Conservation (phyloP, 2,888 invertebrate genomes). For the Aelia acuminata region DNA sequence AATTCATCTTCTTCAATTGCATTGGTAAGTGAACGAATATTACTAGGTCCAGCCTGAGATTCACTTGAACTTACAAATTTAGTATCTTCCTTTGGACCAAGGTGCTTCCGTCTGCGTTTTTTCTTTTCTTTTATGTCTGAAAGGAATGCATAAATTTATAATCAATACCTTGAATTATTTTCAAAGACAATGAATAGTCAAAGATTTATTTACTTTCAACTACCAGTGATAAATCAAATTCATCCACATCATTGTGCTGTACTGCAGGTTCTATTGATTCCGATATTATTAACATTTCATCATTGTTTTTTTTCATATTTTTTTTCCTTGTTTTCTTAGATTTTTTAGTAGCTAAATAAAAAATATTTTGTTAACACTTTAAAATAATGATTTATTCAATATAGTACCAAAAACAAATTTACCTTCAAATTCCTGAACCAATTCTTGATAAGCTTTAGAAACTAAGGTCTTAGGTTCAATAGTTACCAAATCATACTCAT, state of each 20-base stretch:
- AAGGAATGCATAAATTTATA: neutral
- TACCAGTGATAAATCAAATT: conserved; percentile 35
- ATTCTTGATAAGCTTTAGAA: conserved; percentile 59
- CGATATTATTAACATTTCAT: neutral
- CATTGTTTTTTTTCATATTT: neutral
- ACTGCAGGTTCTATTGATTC: neutral
- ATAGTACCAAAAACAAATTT: neutral
- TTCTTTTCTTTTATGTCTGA: neutral
- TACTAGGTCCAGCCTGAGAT: neutral
- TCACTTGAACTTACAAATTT: neutral
- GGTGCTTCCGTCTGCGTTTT: conserved; percentile 41
- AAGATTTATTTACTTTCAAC: conserved; percentile 8
- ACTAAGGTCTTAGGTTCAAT: conserved; percentile 61
- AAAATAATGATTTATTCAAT: neutral
- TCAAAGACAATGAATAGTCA: conserved; percentile 1
- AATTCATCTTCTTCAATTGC: conserved; percentile 49
- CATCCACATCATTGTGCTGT: neutral
- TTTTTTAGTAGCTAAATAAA: conserved; percentile 42
- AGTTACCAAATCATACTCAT: conserved; percentile 59
- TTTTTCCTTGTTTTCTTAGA: conserved; percentile 41
- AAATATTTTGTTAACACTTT: neutral
- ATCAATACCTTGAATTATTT: neutral
- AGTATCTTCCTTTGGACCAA: neutral
- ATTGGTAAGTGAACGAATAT: neutral
- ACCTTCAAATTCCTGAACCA: conserved; percentile 62